A percentile compares a stretch with the other conserved stretches of the same genome.
phyloP scores from a whole-genome alignment of 2,888 invertebrate species.

The Maniola hyperantus region DNA sequence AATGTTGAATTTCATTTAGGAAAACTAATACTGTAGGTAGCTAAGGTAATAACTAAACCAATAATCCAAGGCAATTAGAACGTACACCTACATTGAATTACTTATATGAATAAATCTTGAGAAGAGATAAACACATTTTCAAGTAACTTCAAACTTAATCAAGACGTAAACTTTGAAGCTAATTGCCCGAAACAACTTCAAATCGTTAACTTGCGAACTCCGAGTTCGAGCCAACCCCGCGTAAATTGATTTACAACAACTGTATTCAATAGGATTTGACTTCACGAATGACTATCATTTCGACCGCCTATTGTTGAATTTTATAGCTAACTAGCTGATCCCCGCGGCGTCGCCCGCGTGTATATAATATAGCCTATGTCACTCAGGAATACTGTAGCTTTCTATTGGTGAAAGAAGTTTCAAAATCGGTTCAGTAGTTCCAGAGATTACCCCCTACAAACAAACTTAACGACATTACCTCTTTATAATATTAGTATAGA shows the following conservation, averaged over 20 bases:
- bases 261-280: slow-evolving; percentile 18
- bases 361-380: no score
- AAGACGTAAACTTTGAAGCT: slow-evolving; percentile 38
- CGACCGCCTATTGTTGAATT: background rate
- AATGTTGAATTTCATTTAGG: no score
- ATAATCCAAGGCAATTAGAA: background rate
- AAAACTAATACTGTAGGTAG: no score
- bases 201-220: slow-evolving; percentile 38
- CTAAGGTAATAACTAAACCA: background rate
- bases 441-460: no score
- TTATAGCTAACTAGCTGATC: no score
- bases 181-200: slow-evolving; percentile 42
- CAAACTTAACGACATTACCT: no score
- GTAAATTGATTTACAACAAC: slow-evolving; percentile 33
- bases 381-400: no score
- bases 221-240: slow-evolving; percentile 29
- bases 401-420: no score
- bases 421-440: no score
- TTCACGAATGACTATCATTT: slow-evolving; percentile 2
- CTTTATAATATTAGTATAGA: no score
- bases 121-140: slow-evolving; percentile 33
- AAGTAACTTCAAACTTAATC: slow-evolving; percentile 39
- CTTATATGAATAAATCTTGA: background rate
- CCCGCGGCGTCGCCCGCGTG: no score
- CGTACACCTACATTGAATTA: background rate